phyloP scores from a whole-genome alignment of 1,140 invertebrate genomes.

The Macrobrachium nipponense region DNA sequence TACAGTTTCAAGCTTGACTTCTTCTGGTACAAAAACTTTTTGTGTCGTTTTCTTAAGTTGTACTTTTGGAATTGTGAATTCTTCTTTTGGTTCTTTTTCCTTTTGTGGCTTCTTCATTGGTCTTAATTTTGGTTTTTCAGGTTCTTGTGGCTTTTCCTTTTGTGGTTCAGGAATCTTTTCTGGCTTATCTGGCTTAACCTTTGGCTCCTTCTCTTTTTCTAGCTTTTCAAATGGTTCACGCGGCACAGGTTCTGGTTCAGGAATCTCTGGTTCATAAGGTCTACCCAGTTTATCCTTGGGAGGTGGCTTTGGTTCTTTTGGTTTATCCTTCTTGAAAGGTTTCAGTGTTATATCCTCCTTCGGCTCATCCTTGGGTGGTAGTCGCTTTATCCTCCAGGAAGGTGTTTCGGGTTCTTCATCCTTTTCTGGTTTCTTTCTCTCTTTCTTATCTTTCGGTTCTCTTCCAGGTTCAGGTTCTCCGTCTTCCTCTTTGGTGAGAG shows the following conservation, averaged over 20 bases:
- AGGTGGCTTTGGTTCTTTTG: constrained; percentile 65
- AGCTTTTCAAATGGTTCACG: constrained; percentile 52
- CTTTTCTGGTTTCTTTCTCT: constrained; percentile 37
- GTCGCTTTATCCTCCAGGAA: constrained; percentile 32
- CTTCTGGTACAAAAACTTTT: constrained; percentile 42
- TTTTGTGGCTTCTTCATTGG: constrained; percentile 13
- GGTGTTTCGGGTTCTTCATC: constrained; percentile 42
- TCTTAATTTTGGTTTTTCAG: background rate
- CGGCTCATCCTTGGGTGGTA: constrained; percentile 37
- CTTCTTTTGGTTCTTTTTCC: constrained; percentile 25
- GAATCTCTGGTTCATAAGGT: constrained; percentile 62
- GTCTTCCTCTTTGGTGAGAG: constrained; percentile 29
- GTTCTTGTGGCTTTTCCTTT: constrained; percentile 10
- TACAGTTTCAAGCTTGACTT: constrained; percentile 42
- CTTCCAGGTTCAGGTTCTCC: constrained; percentile 13
- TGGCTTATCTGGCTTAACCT: constrained; percentile 22
- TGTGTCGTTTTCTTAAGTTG: constrained; percentile 32
- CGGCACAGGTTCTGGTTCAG: constrained; percentile 47
- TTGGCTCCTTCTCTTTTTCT: constrained; percentile 28
- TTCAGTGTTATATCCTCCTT: constrained; percentile 69
- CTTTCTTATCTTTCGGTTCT: constrained; percentile 32
- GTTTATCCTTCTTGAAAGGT: constrained; percentile 67
- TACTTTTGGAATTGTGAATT: constrained; percentile 29
- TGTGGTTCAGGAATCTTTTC: background rate
- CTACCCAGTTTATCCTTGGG: constrained; percentile 68